Conservation (phyloP, 2,797 vertebrate species). For the Alcedo atthis region DNA sequence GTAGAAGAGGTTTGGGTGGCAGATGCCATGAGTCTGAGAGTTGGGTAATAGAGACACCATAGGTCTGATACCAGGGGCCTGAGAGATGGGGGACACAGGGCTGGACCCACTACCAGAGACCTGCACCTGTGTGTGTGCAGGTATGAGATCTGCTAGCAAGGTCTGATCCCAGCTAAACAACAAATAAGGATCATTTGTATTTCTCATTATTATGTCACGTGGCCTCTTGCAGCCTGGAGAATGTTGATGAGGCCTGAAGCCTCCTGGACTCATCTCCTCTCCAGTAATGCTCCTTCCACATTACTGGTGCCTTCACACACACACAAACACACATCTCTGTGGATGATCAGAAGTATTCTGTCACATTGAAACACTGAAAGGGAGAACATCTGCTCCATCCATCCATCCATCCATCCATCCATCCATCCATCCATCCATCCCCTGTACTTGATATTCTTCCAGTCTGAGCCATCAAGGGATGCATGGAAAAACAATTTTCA, state of each 20-base stretch:
- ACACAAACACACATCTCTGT: rapidly evolving
- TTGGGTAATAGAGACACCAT: background rate
- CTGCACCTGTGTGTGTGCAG: rapidly evolving
- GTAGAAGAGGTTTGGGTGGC: background rate
- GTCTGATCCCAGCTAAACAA: background rate
- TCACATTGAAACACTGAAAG: background rate
- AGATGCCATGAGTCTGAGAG: background rate
- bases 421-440: too few relatives aligned
- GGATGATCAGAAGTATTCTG: background rate
- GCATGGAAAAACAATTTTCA: background rate
- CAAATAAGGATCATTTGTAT: background rate
- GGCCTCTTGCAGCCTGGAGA: background rate
- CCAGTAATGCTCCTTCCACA: background rate
- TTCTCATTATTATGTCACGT: background rate
- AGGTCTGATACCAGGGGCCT: background rate
- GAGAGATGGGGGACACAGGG: background rate
- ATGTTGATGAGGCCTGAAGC: rapidly evolving
- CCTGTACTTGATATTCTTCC: background rate
- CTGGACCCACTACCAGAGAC: background rate
- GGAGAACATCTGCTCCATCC: background rate
- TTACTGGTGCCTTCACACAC: background rate
- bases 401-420: background rate
- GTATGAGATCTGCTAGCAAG: background rate
- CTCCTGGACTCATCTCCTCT: background rate
- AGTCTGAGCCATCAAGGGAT: background rate